Evolutionary conservation across 2,888 invertebrate species (phyloP).

Genomic region (Timema podura): DNA sequence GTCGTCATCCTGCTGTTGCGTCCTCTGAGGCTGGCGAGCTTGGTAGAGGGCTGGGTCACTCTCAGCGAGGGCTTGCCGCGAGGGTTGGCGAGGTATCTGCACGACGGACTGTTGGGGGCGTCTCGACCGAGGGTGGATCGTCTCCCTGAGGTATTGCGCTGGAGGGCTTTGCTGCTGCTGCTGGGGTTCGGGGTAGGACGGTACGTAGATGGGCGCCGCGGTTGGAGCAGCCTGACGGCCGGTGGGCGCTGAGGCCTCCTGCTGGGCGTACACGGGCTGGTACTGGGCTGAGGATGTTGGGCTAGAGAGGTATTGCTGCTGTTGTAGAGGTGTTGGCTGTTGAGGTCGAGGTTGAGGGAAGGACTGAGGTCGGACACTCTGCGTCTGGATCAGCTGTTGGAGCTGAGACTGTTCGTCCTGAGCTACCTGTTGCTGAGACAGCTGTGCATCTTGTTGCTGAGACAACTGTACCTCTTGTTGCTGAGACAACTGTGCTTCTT

Average conservation of each 20-base stretch:
- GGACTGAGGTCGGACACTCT: constrained; percentile 19
- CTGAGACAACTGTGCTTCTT: constrained; percentile 5
- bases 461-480: constrained; percentile 2
- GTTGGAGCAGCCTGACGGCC: background rate
- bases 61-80: background rate
- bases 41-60: constrained; percentile 14
- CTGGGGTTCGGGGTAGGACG: background rate
- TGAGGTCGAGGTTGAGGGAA: constrained; percentile 21
- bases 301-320: background rate
- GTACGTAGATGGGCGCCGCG: background rate
- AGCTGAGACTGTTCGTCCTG: constrained; percentile 1
- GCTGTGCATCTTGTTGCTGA: constrained; percentile 10
- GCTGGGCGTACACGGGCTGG: constrained; percentile 6
- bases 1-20: constrained; percentile 18
- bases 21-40: background rate
- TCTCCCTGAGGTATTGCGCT: constrained; percentile 28
- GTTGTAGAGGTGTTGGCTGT: constrained; percentile 1
- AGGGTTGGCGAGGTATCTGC: background rate
- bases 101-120: constrained; percentile 4
- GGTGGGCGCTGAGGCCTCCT: background rate
- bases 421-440: constrained; percentile 8
- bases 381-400: constrained; percentile 13
- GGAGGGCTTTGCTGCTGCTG: background rate
- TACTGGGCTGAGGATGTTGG: constrained; percentile 11
- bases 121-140: constrained; percentile 20